Percentiles rank a stretch among this genome's conserved stretches.
Evolutionary conservation across 23 tunicate species (phyloP).

Genomic region (Trididemnum miniatum): DNA sequence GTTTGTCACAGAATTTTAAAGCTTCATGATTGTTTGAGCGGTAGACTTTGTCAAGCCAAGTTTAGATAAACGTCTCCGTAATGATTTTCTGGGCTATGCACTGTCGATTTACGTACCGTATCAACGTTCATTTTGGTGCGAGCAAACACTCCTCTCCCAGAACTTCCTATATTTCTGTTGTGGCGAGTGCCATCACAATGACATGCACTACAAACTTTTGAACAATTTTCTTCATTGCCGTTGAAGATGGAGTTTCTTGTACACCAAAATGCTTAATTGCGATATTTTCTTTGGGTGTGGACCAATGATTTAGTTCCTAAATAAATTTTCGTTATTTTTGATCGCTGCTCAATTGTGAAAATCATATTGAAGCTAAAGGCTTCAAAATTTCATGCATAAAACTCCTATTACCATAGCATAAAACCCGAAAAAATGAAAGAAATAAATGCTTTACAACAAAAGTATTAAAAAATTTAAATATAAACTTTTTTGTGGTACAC

Average conservation of each 20-base stretch:
- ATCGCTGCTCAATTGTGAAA: not conserved
- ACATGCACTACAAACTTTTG: not conserved
- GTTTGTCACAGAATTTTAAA: no score
- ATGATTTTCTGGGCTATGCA: not conserved
- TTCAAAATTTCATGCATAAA: not conserved
- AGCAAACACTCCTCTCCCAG: not conserved
- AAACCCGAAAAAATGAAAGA: not conserved
- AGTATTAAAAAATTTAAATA: not conserved
- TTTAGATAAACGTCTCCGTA: not conserved
- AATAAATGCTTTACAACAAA: not conserved
- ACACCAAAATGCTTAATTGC: not conserved
- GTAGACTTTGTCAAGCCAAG: not conserved
- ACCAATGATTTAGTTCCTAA: not conserved
- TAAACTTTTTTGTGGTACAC: not conserved
- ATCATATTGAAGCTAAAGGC: not conserved
- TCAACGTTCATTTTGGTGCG: not conserved
- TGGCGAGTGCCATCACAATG: not conserved
- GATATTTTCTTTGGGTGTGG: not conserved
- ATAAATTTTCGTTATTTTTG: not conserved
- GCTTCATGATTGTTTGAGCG: not conserved
- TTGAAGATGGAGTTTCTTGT: not conserved
- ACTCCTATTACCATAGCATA: not conserved
- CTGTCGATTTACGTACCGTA: not conserved
- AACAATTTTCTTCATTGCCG: not conserved
- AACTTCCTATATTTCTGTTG: not conserved